These are phyloP conservation scores for Chionis minor DNA, from an alignment of 2,113 vertebrate genomes.

Conservation along the genomic window DNA sequence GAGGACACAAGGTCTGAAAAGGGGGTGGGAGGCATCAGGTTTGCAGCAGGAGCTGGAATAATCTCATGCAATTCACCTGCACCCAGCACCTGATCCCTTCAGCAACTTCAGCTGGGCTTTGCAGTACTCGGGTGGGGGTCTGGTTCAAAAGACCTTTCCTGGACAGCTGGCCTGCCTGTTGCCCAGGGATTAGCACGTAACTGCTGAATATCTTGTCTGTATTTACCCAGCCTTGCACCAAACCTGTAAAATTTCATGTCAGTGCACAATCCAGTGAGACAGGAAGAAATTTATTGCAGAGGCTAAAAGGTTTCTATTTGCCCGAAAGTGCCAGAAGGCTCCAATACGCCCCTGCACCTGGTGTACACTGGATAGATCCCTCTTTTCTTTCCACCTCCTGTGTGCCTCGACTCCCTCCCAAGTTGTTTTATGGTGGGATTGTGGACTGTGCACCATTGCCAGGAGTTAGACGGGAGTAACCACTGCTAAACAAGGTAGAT, in stretches of 20 bases:
- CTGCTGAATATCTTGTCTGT: neutral
- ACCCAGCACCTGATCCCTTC: neutral
- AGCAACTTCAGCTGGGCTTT: neutral
- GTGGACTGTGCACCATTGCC: neutral
- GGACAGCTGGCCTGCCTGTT: fast-evolving
- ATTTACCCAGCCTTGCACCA: neutral
- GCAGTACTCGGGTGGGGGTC: neutral
- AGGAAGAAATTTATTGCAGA: neutral
- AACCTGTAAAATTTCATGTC: neutral
- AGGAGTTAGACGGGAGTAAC: neutral
- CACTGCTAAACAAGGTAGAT: neutral
- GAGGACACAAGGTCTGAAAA: neutral
- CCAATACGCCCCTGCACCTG: neutral
- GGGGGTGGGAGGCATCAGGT: neutral
- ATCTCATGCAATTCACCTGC: neutral
- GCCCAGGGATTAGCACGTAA: neutral
- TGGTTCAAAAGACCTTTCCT: neutral
- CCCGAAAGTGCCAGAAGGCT: neutral
- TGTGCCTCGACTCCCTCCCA: neutral
- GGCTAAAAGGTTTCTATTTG: neutral
- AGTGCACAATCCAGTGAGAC: neutral
- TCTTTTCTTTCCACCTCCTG: neutral
- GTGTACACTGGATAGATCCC: fast-evolving
- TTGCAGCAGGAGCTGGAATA: neutral
- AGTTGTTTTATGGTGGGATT: neutral